Conservation (phyloP, 2,113 vertebrate species). For the Albula glossodonta region DNA sequence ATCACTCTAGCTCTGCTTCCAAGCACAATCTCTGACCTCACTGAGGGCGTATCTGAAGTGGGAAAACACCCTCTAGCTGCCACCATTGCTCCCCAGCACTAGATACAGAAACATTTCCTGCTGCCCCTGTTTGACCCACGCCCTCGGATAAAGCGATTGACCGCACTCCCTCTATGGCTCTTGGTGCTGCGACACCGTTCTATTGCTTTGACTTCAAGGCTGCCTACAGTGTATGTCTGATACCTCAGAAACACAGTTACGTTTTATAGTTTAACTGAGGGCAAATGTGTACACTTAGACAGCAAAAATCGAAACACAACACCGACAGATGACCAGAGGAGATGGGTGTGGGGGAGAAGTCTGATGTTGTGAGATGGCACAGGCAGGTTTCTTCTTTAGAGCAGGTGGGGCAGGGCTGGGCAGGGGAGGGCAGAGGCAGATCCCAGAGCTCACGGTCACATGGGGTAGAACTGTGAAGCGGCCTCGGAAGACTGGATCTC, state of each 20-base stretch:
- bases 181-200: neutral
- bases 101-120: neutral
- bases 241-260: neutral
- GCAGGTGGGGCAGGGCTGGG: neutral
- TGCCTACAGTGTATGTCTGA: neutral
- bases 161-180: neutral
- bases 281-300: neutral
- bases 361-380: neutral
- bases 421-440: slow-evolving; percentile 23
- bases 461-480: slow-evolving; percentile 97
- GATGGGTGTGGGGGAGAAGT: neutral
- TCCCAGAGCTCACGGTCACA: slow-evolving; percentile 68
- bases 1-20: neutral
- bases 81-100: neutral
- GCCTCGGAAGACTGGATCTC: slow-evolving; percentile 98
- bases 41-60: neutral
- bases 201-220: slow-evolving; percentile 16
- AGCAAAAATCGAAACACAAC: neutral
- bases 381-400: neutral
- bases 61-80: neutral
- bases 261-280: neutral
- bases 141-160: neutral
- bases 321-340: neutral
- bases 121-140: neutral
- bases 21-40: neutral